phyloP scores from a whole-genome alignment of 1,140 invertebrate genomes.

The Drosophila nigromelanica region DNA sequence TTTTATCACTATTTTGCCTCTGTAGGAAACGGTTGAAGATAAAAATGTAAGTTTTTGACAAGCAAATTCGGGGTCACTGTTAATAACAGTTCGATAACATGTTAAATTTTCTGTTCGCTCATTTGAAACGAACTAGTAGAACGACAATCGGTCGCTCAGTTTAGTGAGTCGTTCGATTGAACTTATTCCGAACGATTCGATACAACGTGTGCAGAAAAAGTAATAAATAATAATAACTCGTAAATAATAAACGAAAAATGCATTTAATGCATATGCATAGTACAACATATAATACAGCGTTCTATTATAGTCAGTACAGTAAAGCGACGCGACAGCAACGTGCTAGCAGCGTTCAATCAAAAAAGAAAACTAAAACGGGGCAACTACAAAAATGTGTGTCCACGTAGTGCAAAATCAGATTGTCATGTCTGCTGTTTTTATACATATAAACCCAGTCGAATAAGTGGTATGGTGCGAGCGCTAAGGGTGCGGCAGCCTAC shows the following conservation, averaged over 20 bases:
- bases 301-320: not conserved
- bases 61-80: not conserved
- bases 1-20: not conserved
- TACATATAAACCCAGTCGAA: conserved; percentile 39
- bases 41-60: not conserved
- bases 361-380: conserved; percentile 5
- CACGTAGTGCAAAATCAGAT: conserved; percentile 77
- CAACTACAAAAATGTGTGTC: conserved; percentile 54
- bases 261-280: conserved; percentile 33
- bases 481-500: conserved; percentile 62
- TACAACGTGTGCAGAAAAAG: conserved; percentile 51
- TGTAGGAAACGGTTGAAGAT: not conserved
- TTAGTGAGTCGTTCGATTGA: conserved; percentile 31
- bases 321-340: conserved; percentile 6
- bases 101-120: not conserved
- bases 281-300: conserved; percentile 16
- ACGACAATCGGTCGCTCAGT: conserved; percentile 6
- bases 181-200: conserved; percentile 39
- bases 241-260: conserved; percentile 44
- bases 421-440: conserved; percentile 60
- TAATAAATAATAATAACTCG: conserved; percentile 54
- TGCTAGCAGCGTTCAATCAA: conserved; percentile 1
- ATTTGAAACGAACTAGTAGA: conserved; percentile 1
- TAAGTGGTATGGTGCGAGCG: conserved; percentile 28
- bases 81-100: conserved; percentile 11